Evolutionary conservation across 2,888 invertebrate species (phyloP).

Genomic region (Neria commutata): DNA sequence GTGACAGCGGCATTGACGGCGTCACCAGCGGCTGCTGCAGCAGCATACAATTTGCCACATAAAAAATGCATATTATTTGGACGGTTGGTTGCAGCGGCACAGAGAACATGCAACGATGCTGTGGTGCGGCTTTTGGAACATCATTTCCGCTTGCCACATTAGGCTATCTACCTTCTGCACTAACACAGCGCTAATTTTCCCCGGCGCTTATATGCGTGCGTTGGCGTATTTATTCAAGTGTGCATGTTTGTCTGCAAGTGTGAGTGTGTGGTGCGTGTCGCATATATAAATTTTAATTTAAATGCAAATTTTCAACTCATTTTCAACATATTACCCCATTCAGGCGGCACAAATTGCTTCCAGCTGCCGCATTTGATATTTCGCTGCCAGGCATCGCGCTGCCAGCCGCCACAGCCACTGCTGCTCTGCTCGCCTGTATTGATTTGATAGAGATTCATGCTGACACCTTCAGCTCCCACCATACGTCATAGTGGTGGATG

Average conservation of each 20-base stretch:
- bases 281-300: conserved; percentile 37
- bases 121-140: too few species aligned
- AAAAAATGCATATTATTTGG: too few species aligned
- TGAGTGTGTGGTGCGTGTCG: neutral
- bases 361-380: neutral
- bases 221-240: neutral
- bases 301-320: conserved; percentile 44
- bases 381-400: neutral
- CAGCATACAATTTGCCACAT: too few species aligned
- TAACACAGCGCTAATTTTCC: conserved; percentile 37
- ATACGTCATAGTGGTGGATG: neutral
- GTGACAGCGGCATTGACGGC: too few species aligned
- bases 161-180: too few species aligned
- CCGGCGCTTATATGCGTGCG: conserved; percentile 18
- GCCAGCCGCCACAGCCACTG: neutral
- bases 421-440: conserved; percentile 22
- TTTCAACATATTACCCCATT: conserved; percentile 38
- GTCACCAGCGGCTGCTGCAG: too few species aligned
- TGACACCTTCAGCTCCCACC: neutral
- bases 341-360: conserved; percentile 17
- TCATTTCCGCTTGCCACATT: too few species aligned
- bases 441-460: conserved; percentile 24
- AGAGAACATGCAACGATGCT: too few species aligned
- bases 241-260: neutral
- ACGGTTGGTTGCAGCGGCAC: too few species aligned